Conservation (phyloP, 2,797 vertebrate species). For the Vespertilio murinus region DNA sequence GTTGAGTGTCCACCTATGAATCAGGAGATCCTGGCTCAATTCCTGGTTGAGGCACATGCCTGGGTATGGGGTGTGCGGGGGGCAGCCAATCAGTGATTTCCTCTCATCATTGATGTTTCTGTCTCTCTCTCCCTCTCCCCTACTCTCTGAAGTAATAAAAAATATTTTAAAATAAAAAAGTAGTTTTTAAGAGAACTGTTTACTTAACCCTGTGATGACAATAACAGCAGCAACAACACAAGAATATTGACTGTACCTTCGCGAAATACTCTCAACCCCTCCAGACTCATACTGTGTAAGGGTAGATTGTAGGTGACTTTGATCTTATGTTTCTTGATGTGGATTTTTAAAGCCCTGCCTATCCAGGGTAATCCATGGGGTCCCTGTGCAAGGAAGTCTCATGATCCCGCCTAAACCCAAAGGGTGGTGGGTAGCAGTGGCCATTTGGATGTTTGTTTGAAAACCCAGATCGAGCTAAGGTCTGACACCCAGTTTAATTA, state of each 20-base stretch:
- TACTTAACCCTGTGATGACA: neutral
- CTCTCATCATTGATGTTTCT: too few species aligned
- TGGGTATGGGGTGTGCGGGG: too few species aligned
- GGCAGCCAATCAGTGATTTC: too few species aligned
- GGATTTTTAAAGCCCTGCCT: neutral
- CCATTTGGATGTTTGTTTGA: constrained; percentile 21
- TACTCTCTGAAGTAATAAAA: too few species aligned
- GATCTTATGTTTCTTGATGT: neutral
- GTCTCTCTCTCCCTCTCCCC: too few species aligned
- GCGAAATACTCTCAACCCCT: neutral
- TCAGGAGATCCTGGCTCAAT: too few species aligned
- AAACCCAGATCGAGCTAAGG: neutral
- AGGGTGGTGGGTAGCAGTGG: neutral
- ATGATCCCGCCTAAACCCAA: neutral
- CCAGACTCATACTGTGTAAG: neutral
- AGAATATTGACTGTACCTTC: neutral
- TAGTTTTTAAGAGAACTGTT: neutral
- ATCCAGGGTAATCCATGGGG: neutral
- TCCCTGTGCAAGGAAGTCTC: neutral
- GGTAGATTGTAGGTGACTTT: neutral
- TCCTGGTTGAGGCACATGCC: too few species aligned
- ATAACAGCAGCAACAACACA: neutral
- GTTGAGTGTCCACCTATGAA: too few species aligned
- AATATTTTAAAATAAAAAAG: neutral
- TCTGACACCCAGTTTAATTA: constrained; percentile 56